Evolutionary conservation across 2,113 vertebrate genomes (phyloP).

Genomic region (Microcebus tavaratra): DNA sequence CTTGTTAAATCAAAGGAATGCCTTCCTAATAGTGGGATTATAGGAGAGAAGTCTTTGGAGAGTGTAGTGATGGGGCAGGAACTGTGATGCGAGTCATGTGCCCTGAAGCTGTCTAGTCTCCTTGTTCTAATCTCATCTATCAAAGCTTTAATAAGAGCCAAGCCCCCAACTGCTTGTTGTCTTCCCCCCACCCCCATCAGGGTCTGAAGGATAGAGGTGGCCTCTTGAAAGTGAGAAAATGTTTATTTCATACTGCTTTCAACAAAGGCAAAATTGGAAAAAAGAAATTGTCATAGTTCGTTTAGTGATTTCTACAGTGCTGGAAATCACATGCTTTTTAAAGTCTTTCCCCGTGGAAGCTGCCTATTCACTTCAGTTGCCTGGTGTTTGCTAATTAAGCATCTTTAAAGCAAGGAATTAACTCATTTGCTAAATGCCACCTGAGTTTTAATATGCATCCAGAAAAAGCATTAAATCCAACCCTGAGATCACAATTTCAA

Average conservation of each 20-base stretch:
- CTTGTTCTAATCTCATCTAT: neutral
- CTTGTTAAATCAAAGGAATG: neutral
- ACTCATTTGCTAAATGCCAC: conserved; percentile 27
- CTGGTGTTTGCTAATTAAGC: conserved; percentile 42
- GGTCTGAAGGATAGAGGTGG: neutral
- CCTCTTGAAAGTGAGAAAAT: neutral
- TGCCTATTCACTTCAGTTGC: neutral
- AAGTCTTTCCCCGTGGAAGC: neutral
- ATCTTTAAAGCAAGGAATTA: conserved; percentile 18
- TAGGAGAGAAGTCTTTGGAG: neutral
- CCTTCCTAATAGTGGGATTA: neutral
- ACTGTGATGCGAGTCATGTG: neutral
- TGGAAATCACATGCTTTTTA: neutral
- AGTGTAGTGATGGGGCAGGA: neutral
- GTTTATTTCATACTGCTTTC: neutral
- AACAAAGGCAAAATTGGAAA: neutral
- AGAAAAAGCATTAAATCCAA: conserved; percentile 32
- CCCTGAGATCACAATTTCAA: neutral
- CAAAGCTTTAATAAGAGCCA: neutral
- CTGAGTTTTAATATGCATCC: neutral
- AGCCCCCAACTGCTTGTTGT: neutral
- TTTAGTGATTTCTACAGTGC: neutral
- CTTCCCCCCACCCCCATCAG: neutral
- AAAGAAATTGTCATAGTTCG: neutral
- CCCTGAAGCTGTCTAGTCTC: neutral